These are phyloP conservation scores for Idaea dimidiata DNA, from an alignment of 2,888 invertebrate genomes.

Conservation along the genomic window DNA sequence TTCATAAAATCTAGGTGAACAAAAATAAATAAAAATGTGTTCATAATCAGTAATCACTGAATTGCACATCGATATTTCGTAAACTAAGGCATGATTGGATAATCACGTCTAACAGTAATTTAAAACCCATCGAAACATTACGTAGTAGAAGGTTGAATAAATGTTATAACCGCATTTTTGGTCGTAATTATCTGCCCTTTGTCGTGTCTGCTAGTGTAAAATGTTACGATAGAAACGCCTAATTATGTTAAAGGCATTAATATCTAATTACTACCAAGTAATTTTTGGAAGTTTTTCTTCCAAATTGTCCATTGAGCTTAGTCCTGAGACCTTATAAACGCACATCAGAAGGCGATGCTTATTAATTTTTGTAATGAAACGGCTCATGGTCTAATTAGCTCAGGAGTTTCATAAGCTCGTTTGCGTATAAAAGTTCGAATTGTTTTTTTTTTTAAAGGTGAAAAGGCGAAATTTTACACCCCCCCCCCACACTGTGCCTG, in stretches of 20 bases:
- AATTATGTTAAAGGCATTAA: too few relatives aligned
- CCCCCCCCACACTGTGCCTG: too few relatives aligned
- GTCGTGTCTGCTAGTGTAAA: background rate
- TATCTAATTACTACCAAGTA: constrained; percentile 41
- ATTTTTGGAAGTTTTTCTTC: constrained; percentile 37
- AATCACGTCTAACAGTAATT: too few relatives aligned
- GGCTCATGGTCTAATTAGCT: constrained; percentile 51
- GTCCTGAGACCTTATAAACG: constrained; percentile 33
- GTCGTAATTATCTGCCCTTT: background rate
- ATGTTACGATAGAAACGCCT: too few relatives aligned
- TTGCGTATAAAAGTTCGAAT: constrained; percentile 60
- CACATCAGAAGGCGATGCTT: constrained; percentile 41
- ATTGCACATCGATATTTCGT: too few relatives aligned
- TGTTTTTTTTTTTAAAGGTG: constrained; percentile 36
- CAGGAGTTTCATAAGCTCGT: constrained; percentile 44
- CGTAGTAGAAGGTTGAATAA: too few relatives aligned
- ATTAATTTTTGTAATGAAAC: constrained; percentile 63
- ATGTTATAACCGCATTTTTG: too few relatives aligned
- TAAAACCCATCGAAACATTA: too few relatives aligned
- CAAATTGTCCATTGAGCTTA: constrained; percentile 32
- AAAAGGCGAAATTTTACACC: constrained; percentile 19
- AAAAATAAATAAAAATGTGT: too few relatives aligned
- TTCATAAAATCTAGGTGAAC: background rate
- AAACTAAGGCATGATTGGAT: too few relatives aligned
- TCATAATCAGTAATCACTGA: too few relatives aligned